A percentile compares a stretch with the other conserved stretches of the same genome.
These are phyloP conservation scores for Serinus canaria DNA, from an alignment of 2,113 vertebrate genomes.

Conservation along the genomic window DNA sequence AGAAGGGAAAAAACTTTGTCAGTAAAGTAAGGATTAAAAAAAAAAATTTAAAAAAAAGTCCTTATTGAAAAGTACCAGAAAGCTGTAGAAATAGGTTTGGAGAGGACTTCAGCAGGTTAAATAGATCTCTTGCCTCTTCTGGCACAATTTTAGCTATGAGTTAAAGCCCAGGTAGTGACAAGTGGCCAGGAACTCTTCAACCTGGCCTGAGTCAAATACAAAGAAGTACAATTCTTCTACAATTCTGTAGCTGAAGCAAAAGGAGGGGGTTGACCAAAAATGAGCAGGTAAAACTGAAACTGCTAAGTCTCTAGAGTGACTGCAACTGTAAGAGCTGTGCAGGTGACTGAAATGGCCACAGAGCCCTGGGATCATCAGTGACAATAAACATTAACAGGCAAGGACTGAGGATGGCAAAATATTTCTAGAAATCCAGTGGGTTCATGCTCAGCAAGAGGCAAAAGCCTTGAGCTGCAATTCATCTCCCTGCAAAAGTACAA, in stretches of 20 bases:
- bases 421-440: not conserved
- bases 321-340: not conserved
- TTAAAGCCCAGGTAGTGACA: not conserved
- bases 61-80: not conserved
- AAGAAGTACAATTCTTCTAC: not conserved
- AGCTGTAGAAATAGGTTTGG: not conserved
- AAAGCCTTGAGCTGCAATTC: not conserved
- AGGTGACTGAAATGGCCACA: not conserved
- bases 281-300: not conserved
- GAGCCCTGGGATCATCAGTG: not conserved
- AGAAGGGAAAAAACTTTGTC: not conserved
- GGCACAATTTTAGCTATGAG: not conserved
- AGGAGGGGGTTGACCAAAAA: not conserved
- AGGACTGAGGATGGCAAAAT: not conserved
- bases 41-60: fast-evolving
- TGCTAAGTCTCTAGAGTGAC: not conserved
- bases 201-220: not conserved
- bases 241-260: not conserved
- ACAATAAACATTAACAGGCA: not conserved
- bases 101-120: not conserved
- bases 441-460: not conserved
- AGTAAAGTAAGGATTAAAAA: not conserved
- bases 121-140: not conserved
- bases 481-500: not conserved
- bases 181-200: not conserved